Base-by-base conservation (phyloP, 2,113 vertebrate genomes). In the Phaetusa simplex region DNA sequence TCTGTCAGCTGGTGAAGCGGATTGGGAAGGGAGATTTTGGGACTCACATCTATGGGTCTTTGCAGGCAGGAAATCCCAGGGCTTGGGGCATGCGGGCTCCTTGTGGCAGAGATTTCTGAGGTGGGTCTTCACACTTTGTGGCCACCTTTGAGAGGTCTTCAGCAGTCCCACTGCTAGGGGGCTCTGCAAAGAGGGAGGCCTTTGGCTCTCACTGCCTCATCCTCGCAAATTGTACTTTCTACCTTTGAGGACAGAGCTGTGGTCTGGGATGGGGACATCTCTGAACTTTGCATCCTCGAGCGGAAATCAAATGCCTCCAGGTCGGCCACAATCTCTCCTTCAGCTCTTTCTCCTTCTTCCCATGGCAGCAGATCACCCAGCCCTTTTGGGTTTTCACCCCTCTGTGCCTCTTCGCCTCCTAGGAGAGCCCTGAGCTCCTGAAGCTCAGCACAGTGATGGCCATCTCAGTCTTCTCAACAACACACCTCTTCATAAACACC, bases 181-280 rank as follows among this genome's bases (percentile, higher is more conserved):
- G 23, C 8, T 87, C n/a, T 87, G 40, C 23, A 67, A 55, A 83
- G 45, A 36, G 50, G 12, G 40, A 67, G 22, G 6, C 36, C 38
- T 11, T 36, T 2, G 2, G 11, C 4, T 55, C 42, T 45, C 7
- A 14, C 32, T 26, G 49, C 27, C 36, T 79, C 42, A 34, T 47
- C 18, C 12, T 70, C 67, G 53, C 16, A 56, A 49, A 69, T 38
- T n/a, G 8, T 12, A 45, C 17, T 45, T 79, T 50, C 7, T 64
- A 5, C 24, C n/a, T 53, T 49, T 0, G 0, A 77, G 50, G n/a
- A 38, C n/a, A 69, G 49, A 64, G 29, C 7, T 80, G 32, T 16
- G 9, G 5, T 26, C 56, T 58, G 30, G 23, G 21, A 22, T 36
- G 16, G 47, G 12, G n/a, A 13, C 11, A 13, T 23, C 34, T 56